Evolutionary conservation across 2,797 vertebrate genomes (phyloP).

Genomic region (Parauchenoglanis punctatus): DNA sequence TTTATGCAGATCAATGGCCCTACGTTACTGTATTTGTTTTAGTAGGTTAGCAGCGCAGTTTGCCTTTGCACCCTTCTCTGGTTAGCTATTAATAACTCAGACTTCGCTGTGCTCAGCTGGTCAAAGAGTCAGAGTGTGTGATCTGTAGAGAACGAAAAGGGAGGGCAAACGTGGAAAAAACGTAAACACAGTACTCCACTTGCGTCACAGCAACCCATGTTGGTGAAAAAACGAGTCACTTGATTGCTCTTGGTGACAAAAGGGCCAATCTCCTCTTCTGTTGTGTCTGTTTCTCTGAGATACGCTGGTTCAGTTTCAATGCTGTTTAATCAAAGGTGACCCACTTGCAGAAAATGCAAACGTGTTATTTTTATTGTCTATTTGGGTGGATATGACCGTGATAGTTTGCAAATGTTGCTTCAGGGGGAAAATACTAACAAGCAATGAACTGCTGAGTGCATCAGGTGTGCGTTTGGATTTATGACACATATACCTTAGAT

Average conservation of each 20-base stretch:
- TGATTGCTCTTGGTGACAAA: constrained; percentile 60
- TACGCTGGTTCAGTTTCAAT: constrained; percentile 62
- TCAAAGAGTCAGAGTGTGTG: constrained; percentile 36
- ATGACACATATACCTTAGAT: constrained; percentile 27
- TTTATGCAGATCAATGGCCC: constrained; percentile 41
- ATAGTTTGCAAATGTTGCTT: constrained; percentile 9
- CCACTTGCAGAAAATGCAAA: constrained; percentile 66
- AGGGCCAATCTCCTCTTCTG: constrained; percentile 50
- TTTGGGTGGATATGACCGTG: constrained; percentile 12
- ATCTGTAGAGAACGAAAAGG: constrained; percentile 19
- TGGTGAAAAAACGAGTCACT: constrained; percentile 61
- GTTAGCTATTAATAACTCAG: constrained; percentile 63
- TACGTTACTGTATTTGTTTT: constrained; percentile 56
- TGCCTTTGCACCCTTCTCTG: constrained; percentile 55
- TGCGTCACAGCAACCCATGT: constrained; percentile 63
- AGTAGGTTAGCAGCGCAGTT: constrained; percentile 58
- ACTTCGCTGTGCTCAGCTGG: constrained; percentile 51
- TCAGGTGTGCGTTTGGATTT: constrained; percentile 19
- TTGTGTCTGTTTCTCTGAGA: constrained; percentile 46
- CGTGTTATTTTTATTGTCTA: constrained; percentile 30
- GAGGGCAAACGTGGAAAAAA: constrained; percentile 50
- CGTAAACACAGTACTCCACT: constrained; percentile 53
- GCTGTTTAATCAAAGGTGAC: constrained; percentile 76
- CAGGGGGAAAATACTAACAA: constrained; percentile 3
- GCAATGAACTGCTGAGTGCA: not conserved